These are phyloP conservation scores for Trichogramma evanescens DNA, from an alignment of 2,888 invertebrate genomes.

Conservation along the genomic window DNA sequence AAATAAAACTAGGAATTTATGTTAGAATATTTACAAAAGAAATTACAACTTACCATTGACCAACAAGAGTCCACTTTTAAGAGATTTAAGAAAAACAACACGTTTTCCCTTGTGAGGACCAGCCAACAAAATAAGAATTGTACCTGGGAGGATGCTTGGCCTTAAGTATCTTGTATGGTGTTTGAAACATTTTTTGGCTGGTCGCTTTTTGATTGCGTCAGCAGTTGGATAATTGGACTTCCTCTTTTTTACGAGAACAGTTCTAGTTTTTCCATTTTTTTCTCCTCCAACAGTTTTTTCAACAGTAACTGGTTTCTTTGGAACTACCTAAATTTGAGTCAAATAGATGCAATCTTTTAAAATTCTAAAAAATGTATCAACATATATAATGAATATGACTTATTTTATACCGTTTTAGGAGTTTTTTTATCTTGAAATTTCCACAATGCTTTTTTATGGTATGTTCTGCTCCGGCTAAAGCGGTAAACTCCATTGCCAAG, in stretches of 20 bases:
- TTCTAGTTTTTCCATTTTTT: conserved; percentile 89
- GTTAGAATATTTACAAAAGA: no score
- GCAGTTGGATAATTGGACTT: conserved; percentile 76
- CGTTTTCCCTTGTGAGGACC: conserved; percentile 96
- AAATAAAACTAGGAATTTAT: no score
- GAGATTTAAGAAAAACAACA: conserved; percentile 81
- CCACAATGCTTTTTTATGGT: conserved; percentile 63
- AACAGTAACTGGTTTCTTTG: conserved; percentile 61
- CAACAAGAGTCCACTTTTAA: conserved; percentile 83
- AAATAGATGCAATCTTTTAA: not conserved
- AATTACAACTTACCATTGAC: conserved; percentile 67
- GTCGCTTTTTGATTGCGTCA: conserved; percentile 64
- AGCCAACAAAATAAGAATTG: conserved; percentile 86
- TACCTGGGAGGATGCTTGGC: conserved; percentile 77
- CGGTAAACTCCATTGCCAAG: conserved; percentile 78
- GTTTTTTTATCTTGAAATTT: conserved; percentile 74
- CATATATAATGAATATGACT: not conserved
- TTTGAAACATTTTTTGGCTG: conserved; percentile 70
- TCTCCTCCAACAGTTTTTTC: conserved; percentile 90
- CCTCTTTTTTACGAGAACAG: conserved; percentile 71
- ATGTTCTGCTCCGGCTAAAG: conserved; percentile 76
- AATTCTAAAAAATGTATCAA: not conserved
- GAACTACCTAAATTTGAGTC: conserved; percentile 28
- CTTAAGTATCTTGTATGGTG: conserved; percentile 73
- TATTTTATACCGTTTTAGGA: conserved; percentile 47